phyloP scores from a whole-genome alignment of 2,113 vertebrate genomes.

The Oryzias celebensis region DNA sequence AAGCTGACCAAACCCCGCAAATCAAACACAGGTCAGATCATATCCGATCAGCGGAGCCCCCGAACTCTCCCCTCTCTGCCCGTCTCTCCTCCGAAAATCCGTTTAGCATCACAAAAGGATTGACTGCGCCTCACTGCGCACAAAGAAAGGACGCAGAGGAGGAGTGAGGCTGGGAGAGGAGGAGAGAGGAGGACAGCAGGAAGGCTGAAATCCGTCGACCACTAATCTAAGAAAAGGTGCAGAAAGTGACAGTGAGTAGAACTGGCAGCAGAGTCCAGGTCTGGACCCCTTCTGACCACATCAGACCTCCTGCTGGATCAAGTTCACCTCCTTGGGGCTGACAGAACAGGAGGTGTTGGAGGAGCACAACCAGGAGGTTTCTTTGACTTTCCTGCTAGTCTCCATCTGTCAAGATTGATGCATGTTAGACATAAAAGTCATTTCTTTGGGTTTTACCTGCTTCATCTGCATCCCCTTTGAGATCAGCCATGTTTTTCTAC shows the following conservation, averaged over 20 bases:
- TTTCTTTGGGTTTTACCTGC: too few relatives aligned
- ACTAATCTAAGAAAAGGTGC: background rate
- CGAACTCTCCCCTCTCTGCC: slow-evolving; percentile 62
- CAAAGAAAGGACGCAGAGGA: slow-evolving; percentile 73
- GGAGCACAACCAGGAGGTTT: background rate
- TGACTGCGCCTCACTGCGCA: slow-evolving; percentile 84
- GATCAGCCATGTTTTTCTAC: too few relatives aligned
- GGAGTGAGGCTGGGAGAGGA: slow-evolving; percentile 44
- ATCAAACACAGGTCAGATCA: slow-evolving; percentile 6
- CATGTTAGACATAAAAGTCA: too few relatives aligned
- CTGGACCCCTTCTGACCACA: slow-evolving; percentile 1
- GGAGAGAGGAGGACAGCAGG: background rate
- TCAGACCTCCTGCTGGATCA: slow-evolving; percentile 17
- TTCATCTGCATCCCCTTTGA: too few relatives aligned
- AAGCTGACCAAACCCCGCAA: background rate
- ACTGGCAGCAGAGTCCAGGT: too few relatives aligned
- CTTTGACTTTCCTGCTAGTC: too few relatives aligned
- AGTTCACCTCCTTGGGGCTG: slow-evolving; percentile 3
- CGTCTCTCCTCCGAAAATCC: slow-evolving; percentile 73
- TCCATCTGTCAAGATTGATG: too few relatives aligned
- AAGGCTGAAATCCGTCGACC: slow-evolving; percentile 1
- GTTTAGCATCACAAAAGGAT: slow-evolving; percentile 94
- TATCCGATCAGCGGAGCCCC: slow-evolving; percentile 7
- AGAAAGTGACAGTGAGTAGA: too few relatives aligned
- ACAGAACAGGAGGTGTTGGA: background rate